Conservation (phyloP, 2,113 vertebrate genomes). For the Apistogramma diplotaenia region DNA sequence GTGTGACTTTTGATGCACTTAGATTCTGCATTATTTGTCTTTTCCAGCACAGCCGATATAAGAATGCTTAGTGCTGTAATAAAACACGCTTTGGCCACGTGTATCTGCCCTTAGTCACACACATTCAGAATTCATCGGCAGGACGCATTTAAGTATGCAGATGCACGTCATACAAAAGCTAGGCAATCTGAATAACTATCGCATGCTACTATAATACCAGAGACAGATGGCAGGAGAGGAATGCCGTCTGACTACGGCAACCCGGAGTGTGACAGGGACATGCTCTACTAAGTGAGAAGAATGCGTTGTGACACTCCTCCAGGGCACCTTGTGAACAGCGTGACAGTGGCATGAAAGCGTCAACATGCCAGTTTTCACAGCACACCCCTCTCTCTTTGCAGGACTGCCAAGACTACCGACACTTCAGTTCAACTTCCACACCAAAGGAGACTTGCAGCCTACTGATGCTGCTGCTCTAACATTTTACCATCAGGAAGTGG, state of each 20-base stretch:
- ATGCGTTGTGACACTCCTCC: slow-evolving; percentile 65
- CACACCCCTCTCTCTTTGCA: slow-evolving; percentile 31
- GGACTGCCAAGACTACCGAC: slow-evolving; percentile 43
- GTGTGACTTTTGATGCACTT: neutral
- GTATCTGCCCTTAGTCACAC: neutral
- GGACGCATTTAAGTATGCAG: neutral
- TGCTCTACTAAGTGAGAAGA: slow-evolving; percentile 61
- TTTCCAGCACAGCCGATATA: neutral
- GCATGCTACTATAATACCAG: slow-evolving; percentile 21
- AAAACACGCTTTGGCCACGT: neutral
- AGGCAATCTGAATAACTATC: slow-evolving; percentile 39
- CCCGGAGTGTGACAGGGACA: slow-evolving; percentile 65
- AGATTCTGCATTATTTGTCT: neutral
- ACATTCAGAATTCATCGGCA: neutral
- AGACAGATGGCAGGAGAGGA: slow-evolving; percentile 59
- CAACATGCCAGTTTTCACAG: slow-evolving; percentile 70
- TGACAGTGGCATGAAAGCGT: slow-evolving; percentile 68
- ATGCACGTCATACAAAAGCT: neutral
- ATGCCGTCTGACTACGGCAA: slow-evolving; percentile 61
- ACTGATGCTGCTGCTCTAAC: slow-evolving; percentile 20
- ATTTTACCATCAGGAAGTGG: slow-evolving; percentile 36
- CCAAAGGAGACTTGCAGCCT: slow-evolving; percentile 10
- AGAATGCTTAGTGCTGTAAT: slow-evolving; percentile 8
- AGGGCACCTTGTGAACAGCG: slow-evolving; percentile 65
- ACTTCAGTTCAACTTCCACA: slow-evolving; percentile 53